phyloP scores from a whole-genome alignment of 2,888 invertebrate genomes.

The Kuschelorhynchus macadamiae region DNA sequence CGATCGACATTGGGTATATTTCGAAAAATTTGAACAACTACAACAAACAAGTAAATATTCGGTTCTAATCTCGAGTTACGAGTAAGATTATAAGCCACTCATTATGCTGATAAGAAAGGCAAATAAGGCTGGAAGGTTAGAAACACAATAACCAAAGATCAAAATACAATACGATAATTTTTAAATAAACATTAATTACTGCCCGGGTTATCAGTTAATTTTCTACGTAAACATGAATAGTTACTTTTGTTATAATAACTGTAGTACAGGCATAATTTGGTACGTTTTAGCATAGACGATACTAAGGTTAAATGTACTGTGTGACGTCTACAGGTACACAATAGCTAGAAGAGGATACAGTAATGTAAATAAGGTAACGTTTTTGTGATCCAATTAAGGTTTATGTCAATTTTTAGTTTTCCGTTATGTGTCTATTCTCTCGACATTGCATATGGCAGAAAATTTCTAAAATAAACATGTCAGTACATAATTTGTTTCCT shows the following conservation, averaged over 20 bases:
- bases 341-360: conserved; percentile 9
- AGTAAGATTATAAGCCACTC: conserved; percentile 43
- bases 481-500: no score
- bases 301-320: conserved; percentile 17
- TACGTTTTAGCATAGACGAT: conserved; percentile 8
- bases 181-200: conserved; percentile 43
- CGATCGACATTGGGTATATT: no score
- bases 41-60: conserved; percentile 39
- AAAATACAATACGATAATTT: conserved; percentile 49
- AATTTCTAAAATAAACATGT: no score
- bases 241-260: conserved; percentile 45
- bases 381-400: not conserved
- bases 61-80: conserved; percentile 37
- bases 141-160: conserved; percentile 44
- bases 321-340: conserved; percentile 17
- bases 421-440: not conserved
- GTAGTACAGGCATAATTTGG: conserved; percentile 30
- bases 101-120: conserved; percentile 42
- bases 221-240: conserved; percentile 40
- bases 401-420: not conserved
- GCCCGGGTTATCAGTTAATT: conserved; percentile 41
- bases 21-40: conserved; percentile 3
- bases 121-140: conserved; percentile 43
- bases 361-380: conserved; percentile 33
- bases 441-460: no score